Conservation (phyloP, 2,113 vertebrate genomes). For the Ia io region DNA sequence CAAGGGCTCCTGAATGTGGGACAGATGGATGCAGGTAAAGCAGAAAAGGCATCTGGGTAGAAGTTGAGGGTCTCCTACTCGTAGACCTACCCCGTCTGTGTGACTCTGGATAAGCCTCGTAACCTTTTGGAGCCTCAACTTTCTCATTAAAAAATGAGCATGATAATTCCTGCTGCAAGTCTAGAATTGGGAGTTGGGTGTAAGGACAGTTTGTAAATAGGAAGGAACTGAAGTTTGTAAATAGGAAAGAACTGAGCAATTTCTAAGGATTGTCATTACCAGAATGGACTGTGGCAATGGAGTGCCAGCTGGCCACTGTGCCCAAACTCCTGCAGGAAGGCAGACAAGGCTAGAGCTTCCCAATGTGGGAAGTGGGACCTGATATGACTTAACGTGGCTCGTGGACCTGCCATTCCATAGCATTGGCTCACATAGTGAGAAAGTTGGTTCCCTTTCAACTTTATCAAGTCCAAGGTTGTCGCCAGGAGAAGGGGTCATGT, state of each 20-base stretch:
- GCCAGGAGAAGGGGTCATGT: not conserved
- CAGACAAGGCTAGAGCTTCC: not conserved
- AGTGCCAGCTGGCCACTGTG: not conserved
- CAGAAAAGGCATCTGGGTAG: not conserved
- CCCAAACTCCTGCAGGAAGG: not conserved
- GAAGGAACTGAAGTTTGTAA: conserved; percentile 11
- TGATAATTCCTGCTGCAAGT: not conserved
- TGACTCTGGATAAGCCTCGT: not conserved
- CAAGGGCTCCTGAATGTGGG: not conserved
- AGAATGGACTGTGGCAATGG: not conserved
- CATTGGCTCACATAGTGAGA: not conserved
- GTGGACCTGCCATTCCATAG: not conserved
- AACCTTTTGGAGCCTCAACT: not conserved
- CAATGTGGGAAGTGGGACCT: not conserved
- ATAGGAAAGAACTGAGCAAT: not conserved
- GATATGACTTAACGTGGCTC: not conserved
- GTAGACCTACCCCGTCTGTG: not conserved
- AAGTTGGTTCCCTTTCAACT: not conserved
- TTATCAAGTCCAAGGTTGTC: not conserved
- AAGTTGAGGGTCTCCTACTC: not conserved
- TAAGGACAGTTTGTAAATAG: conserved; percentile 22
- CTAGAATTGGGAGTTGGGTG: not conserved
- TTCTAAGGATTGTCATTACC: conserved; percentile 1
- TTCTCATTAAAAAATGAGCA: not conserved
- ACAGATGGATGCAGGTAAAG: not conserved